A percentile compares a stretch with the other conserved stretches of the same genome.
phyloP scores from a whole-genome alignment of 2,888 invertebrate species.

The Zygogramma bicolorata region DNA sequence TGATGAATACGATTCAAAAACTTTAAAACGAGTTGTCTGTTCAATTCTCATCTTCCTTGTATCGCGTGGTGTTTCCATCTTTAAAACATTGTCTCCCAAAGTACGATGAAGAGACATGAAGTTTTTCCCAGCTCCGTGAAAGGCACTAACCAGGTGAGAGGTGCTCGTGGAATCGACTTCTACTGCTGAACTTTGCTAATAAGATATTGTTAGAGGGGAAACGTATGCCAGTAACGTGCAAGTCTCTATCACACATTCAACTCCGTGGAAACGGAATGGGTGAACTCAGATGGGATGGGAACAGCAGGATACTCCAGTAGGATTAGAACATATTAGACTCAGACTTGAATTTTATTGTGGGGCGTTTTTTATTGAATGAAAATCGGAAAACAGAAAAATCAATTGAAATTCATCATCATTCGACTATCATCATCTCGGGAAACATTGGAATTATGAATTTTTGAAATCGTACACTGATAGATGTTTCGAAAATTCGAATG shows the following conservation, averaged over 20 bases:
- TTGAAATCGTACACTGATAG: no score
- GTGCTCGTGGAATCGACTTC: constrained; percentile 39
- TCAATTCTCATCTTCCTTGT: no score
- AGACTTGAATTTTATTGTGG: no score
- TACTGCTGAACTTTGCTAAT: constrained; percentile 53
- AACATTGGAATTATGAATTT: no score
- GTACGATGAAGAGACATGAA: neutral
- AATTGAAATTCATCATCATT: no score
- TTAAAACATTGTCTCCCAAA: neutral
- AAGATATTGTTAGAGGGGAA: constrained; percentile 55
- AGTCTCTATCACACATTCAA: constrained; percentile 53
- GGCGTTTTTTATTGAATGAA: no score
- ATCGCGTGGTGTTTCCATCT: neutral
- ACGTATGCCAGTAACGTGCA: constrained; percentile 53
- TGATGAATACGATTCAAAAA: no score
- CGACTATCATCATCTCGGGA: no score
- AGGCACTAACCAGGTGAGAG: neutral
- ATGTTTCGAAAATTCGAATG: no score
- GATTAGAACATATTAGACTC: neutral
- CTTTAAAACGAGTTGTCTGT: no score
- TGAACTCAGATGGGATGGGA: constrained; percentile 5
- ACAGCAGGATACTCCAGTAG: constrained; percentile 6
- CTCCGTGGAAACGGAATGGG: constrained; percentile 51
- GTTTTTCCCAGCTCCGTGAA: neutral
- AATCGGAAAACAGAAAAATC: no score